These are phyloP conservation scores for Octonoba sinensis DNA, from an alignment of 2,888 invertebrate genomes.

Conservation along the genomic window DNA sequence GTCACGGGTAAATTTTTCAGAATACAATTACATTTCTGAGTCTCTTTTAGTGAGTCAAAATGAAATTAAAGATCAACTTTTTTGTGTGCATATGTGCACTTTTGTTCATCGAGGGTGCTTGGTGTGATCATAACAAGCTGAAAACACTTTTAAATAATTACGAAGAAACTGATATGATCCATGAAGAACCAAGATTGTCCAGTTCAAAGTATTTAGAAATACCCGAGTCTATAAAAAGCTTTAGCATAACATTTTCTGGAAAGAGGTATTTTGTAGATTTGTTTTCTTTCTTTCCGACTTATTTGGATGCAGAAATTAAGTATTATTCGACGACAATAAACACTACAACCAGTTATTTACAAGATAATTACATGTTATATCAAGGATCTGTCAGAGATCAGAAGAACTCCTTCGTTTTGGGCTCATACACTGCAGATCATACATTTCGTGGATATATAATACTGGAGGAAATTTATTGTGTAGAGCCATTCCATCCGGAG, in stretches of 20 bases:
- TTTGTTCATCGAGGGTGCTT: too few relatives aligned
- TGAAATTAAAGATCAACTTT: too few relatives aligned
- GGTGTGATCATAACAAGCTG: neutral
- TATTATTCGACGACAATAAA: neutral
- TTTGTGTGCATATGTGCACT: too few relatives aligned
- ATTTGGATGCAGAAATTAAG: neutral
- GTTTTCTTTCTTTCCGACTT: neutral
- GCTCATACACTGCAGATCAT: neutral
- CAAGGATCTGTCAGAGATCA: neutral
- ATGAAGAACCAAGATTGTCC: too few relatives aligned
- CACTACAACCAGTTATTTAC: neutral
- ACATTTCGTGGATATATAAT: conserved; percentile 2
- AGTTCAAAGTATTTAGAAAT: too few relatives aligned
- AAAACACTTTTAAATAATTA: neutral
- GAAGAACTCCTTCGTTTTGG: neutral
- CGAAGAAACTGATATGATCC: neutral
- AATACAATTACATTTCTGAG: too few relatives aligned
- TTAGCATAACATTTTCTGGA: neutral
- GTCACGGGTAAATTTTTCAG: too few relatives aligned
- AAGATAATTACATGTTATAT: neutral
- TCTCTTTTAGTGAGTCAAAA: too few relatives aligned
- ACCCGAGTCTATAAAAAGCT: neutral
- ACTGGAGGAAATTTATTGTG: neutral
- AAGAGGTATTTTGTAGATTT: neutral
- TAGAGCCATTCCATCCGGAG: neutral